Evolutionary conservation across 1,140 invertebrate genomes (phyloP).

Genomic region (Elymnias hypermnestra): DNA sequence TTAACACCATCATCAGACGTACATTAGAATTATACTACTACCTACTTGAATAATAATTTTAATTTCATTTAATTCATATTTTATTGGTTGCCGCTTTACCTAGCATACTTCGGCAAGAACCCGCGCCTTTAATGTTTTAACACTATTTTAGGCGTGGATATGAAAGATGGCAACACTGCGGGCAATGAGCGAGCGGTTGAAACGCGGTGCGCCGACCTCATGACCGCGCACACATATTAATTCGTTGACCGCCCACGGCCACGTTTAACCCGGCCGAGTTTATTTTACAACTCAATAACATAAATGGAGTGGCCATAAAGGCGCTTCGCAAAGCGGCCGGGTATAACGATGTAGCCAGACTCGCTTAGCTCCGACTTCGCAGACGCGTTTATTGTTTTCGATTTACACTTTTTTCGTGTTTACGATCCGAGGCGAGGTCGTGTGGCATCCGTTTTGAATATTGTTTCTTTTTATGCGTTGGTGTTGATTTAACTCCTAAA

Average conservation of each 20-base stretch:
- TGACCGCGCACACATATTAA: slow-evolving; percentile 65
- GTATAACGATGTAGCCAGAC: slow-evolving; percentile 39
- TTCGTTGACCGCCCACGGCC: slow-evolving; percentile 64
- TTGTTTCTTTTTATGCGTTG: slow-evolving; percentile 49
- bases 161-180: too few relatives aligned
- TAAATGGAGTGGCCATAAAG: slow-evolving; percentile 24
- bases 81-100: too few relatives aligned
- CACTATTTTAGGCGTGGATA: too few relatives aligned
- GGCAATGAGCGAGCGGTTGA: too few relatives aligned
- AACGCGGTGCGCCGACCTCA: slow-evolving; percentile 37
- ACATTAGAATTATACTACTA: too few relatives aligned
- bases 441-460: slow-evolving; percentile 54
- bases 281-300: slow-evolving; percentile 37
- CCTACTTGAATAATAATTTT: too few relatives aligned
- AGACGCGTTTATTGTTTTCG: slow-evolving; percentile 70
- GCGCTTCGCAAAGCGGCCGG: slow-evolving; percentile 13
- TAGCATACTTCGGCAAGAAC: too few relatives aligned
- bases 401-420: slow-evolving; percentile 65
- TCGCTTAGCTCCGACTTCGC: slow-evolving; percentile 28
- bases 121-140: too few relatives aligned
- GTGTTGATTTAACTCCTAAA: too few relatives aligned
- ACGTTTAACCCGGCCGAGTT: slow-evolving; percentile 40
- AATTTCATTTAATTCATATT: too few relatives aligned
- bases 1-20: too few relatives aligned
- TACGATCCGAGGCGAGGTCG: slow-evolving; percentile 61